A percentile compares a stretch with the other conserved stretches of the same genome.
phyloP scores from a whole-genome alignment of 2,888 invertebrate genomes.

The Hemithea aestivaria region DNA sequence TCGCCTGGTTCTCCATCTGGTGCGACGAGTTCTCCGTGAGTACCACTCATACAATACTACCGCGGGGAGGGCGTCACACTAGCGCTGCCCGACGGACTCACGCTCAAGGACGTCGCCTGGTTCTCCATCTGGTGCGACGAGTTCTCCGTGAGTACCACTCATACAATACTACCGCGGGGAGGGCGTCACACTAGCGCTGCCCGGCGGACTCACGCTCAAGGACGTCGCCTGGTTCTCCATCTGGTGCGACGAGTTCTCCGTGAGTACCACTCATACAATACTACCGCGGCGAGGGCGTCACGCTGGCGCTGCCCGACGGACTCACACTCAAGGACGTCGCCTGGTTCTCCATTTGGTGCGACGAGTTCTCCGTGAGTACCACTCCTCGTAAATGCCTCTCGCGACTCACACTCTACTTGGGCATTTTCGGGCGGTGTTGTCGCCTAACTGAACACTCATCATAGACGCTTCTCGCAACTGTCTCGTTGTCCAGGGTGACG shows the following conservation, averaged over 20 bases:
- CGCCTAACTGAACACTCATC: too few species aligned
- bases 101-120: constrained; percentile 90
- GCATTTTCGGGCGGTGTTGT: too few species aligned
- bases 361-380: constrained; percentile 88
- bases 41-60: constrained; percentile 66
- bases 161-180: constrained; percentile 83
- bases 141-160: constrained; percentile 83
- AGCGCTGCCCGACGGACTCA: constrained; percentile 92
- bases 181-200: constrained; percentile 90
- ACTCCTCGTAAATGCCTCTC: too few species aligned
- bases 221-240: constrained; percentile 93
- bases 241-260: constrained; percentile 94
- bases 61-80: constrained; percentile 90
- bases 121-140: constrained; percentile 96
- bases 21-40: constrained; percentile 93
- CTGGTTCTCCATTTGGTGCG: constrained; percentile 96
- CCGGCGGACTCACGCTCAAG: constrained; percentile 90
- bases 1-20: constrained; percentile 95
- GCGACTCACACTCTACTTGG: too few species aligned
- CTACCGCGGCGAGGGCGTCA: constrained; percentile 38
- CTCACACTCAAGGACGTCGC: constrained; percentile 89
- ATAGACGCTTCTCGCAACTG: too few species aligned
- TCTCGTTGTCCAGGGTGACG: too few species aligned
- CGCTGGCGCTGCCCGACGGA: constrained; percentile 92
- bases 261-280: constrained; percentile 64